These are phyloP conservation scores for Emmelina monodactyla DNA, from an alignment of 2,888 invertebrate species.

Conservation along the genomic window DNA sequence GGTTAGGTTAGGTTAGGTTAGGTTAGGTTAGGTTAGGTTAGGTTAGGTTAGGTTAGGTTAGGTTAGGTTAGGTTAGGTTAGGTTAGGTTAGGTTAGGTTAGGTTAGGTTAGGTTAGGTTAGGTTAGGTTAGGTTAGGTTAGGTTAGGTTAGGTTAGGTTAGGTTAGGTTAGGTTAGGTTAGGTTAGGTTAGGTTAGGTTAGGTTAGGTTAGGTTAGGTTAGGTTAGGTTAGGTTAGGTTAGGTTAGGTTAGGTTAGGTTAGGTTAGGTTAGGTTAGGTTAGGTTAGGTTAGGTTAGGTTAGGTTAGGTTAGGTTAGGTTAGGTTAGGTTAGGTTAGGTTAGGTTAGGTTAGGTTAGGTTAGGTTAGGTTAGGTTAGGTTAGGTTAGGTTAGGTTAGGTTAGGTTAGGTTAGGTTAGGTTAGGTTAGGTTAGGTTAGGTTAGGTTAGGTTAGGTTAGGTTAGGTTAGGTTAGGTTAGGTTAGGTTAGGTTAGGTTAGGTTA, in stretches of 20 bases:
- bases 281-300: not conserved
- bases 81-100: not conserved
- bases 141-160: not conserved
- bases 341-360: not conserved
- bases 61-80: not conserved
- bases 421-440: not conserved
- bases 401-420: slow-evolving; percentile 10
- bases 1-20: slow-evolving; percentile 14
- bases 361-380: not conserved
- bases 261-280: not conserved
- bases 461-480: not conserved
- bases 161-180: not conserved
- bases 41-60: not conserved
- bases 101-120: not conserved
- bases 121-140: not conserved
- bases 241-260: not conserved
- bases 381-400: slow-evolving; percentile 11
- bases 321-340: not conserved
- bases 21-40: slow-evolving; percentile 9
- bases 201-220: not conserved
- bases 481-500: not conserved
- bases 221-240: not conserved
- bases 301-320: not conserved
- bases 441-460: not conserved
- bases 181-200: not conserved